phyloP scores from a whole-genome alignment of 2,113 vertebrate species.

The Catagonus wagneri region DNA sequence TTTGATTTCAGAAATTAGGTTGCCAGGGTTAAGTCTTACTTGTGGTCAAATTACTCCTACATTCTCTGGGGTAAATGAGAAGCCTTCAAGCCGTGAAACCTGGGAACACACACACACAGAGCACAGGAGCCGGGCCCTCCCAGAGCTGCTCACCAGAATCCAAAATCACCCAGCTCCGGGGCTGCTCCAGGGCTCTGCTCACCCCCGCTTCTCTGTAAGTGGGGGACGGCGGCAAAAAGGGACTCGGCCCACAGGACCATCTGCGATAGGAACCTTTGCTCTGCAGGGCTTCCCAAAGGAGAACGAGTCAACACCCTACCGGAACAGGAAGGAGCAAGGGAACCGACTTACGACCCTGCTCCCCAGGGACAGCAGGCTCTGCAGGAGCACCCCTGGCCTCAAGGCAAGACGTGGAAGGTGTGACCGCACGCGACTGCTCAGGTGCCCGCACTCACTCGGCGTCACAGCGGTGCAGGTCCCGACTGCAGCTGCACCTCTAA shows the following conservation, averaged over 20 bases:
- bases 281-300: neutral
- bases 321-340: neutral
- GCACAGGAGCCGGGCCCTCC: neutral
- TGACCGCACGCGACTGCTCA: neutral
- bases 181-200: neutral
- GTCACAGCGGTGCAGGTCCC: neutral
- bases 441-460: neutral
- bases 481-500: neutral
- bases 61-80: neutral
- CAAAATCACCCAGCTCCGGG: neutral
- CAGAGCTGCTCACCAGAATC: neutral
- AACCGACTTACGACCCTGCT: neutral
- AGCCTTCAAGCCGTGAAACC: neutral
- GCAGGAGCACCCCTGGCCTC: neutral
- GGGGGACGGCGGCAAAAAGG: neutral
- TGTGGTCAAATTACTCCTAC: neutral
- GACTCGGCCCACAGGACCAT: neutral
- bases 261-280: neutral
- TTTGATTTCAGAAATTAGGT: constrained; percentile 1
- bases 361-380: neutral
- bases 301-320: neutral
- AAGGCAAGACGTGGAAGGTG: neutral
- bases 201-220: neutral
- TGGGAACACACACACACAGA: neutral
- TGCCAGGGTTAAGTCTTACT: neutral